A percentile compares a stretch with the other conserved stretches of the same genome.
These are phyloP conservation scores for Anagrus nilaparvatae DNA, from an alignment of 1,140 invertebrate species.

Conservation along the genomic window DNA sequence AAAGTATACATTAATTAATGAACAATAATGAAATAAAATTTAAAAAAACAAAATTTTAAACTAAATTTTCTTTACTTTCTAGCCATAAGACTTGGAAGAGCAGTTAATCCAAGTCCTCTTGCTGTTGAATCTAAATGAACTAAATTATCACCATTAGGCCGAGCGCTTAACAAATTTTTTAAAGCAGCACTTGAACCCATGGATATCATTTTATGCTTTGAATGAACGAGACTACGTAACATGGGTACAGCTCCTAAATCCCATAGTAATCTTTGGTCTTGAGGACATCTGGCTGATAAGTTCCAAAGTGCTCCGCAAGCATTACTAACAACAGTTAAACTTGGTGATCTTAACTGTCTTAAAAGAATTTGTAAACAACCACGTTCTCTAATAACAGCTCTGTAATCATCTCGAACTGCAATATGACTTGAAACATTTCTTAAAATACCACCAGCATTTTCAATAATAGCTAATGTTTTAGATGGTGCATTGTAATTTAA, in stretches of 20 bases:
- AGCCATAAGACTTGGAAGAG: constrained; percentile 68
- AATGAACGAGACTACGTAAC: constrained; percentile 85
- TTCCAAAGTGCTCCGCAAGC: constrained; percentile 95
- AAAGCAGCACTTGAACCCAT: constrained; percentile 89
- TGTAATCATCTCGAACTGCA: constrained; percentile 82
- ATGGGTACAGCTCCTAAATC: constrained; percentile 89
- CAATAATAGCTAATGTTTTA: constrained; percentile 81
- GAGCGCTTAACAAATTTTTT: constrained; percentile 81
- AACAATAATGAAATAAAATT: too few relatives aligned
- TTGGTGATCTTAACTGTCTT: constrained; percentile 84
- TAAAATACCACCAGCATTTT: constrained; percentile 91
- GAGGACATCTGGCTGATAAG: constrained; percentile 76
- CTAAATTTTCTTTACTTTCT: constrained; percentile 40
- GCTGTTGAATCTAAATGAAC: constrained; percentile 61
- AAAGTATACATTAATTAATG: neutral
- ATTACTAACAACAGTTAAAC: constrained; percentile 90
- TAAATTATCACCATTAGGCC: constrained; percentile 59
- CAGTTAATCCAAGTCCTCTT: constrained; percentile 56
- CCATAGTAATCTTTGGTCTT: constrained; percentile 83
- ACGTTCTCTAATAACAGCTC: constrained; percentile 72
- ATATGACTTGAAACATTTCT: constrained; percentile 92
- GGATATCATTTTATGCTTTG: constrained; percentile 95
- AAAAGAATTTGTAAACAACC: constrained; percentile 77
- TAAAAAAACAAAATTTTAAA: too few relatives aligned
- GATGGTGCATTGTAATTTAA: constrained; percentile 79